A percentile compares a stretch with the other conserved stretches of the same genome.
Conservation (phyloP, 2,797 vertebrate genomes). For the Prunella strophiata region DNA sequence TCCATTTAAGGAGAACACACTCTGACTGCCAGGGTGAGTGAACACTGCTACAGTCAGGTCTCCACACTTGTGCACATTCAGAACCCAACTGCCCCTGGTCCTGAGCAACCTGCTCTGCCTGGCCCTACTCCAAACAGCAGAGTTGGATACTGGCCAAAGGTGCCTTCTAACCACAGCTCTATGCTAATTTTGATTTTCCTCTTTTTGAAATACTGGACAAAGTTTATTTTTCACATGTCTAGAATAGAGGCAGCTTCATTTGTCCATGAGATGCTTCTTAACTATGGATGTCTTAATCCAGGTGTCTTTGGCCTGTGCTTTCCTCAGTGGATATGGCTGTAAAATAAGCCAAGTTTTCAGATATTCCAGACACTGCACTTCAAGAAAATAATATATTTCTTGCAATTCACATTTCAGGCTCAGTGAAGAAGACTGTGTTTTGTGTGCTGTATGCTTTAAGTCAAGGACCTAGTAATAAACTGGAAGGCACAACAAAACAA, state of each 20-base stretch:
- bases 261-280: neutral
- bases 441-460: neutral
- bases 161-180: neutral
- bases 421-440: neutral
- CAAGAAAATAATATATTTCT: neutral
- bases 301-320: neutral
- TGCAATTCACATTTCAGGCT: neutral
- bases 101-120: neutral
- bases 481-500: neutral
- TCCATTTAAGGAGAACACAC: neutral
- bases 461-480: neutral
- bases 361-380: neutral
- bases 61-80: neutral
- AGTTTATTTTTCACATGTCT: neutral
- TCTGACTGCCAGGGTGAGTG: neutral
- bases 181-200: neutral
- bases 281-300: neutral
- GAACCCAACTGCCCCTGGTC: neutral
- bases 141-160: neutral
- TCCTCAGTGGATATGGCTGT: neutral
- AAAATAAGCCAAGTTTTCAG: neutral
- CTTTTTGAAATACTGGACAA: neutral
- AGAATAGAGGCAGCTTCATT: neutral
- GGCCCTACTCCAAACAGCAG: neutral
- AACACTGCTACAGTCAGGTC: neutral